phyloP scores from a whole-genome alignment of 1,140 invertebrate genomes.

The Galleria mellonella region DNA sequence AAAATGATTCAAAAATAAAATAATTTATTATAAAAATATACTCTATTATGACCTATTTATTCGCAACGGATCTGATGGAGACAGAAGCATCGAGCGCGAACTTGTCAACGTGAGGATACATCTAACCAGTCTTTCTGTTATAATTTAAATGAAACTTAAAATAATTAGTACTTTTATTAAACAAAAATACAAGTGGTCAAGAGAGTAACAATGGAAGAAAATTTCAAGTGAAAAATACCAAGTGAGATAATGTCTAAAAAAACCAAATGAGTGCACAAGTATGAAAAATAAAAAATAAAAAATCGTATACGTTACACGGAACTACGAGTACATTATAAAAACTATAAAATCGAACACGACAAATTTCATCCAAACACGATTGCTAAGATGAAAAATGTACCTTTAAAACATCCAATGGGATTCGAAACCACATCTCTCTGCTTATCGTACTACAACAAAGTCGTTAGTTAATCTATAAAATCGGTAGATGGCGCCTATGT shows the following conservation, averaged over 20 bases:
- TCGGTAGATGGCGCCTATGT: no score
- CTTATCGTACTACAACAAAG: no score
- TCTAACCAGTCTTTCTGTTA: slow-evolving; percentile 25
- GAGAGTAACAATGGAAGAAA: slow-evolving; percentile 8
- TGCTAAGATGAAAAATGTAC: no score
- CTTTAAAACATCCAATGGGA: no score
- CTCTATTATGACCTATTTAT: neutral
- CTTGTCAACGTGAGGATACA: slow-evolving; percentile 7
- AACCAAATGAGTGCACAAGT: no score
- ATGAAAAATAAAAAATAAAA: no score
- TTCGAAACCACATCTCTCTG: no score
- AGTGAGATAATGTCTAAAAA: neutral
- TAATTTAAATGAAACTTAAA: slow-evolving; percentile 65
- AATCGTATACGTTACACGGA: no score
- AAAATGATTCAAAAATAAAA: slow-evolving; percentile 52
- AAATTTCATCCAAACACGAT: no score
- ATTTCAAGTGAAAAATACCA: neutral
- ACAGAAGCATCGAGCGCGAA: neutral
- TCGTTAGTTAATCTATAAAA: no score
- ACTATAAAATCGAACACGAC: no score
- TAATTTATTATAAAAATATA: slow-evolving; percentile 41
- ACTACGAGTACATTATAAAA: no score
- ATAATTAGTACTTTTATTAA: slow-evolving; percentile 64
- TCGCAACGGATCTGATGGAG: neutral
- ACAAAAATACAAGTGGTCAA: slow-evolving; percentile 51